Conservation (phyloP, 2,888 invertebrate species). For the Coenonympha glycerion region DNA sequence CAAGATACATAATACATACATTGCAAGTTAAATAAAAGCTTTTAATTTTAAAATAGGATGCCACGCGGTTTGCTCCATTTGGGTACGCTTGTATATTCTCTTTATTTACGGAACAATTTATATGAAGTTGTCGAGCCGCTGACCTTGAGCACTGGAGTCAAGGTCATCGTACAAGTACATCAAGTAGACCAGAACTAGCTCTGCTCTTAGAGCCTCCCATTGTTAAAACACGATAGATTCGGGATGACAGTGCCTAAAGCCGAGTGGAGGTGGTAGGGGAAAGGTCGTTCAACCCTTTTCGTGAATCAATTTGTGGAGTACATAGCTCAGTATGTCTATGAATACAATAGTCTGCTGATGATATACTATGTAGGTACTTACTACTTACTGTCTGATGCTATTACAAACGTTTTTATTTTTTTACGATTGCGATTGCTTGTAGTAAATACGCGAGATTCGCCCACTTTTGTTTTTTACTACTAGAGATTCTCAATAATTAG, state of each 20-base stretch:
- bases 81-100: constrained; percentile 4
- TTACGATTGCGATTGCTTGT: constrained; percentile 4
- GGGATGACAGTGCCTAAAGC: constrained; percentile 54
- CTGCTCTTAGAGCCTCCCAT: constrained; percentile 50
- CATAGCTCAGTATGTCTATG: constrained; percentile 42
- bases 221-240: constrained; percentile 58
- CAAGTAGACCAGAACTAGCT: constrained; percentile 36
- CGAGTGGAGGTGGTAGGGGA: constrained; percentile 46
- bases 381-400: constrained; percentile 1
- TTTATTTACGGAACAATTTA: constrained; percentile 3
- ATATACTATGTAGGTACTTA: no score
- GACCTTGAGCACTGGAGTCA: constrained; percentile 63
- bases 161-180: constrained; percentile 51
- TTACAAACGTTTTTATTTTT: constrained; percentile 2
- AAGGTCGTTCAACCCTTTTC: constrained; percentile 59
- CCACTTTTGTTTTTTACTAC: neutral
- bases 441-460: neutral
- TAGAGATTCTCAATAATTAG: no score
- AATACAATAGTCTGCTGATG: constrained; percentile 4
- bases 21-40: no score
- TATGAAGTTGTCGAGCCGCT: constrained; percentile 11
- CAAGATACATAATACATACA: no score
- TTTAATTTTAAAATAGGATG: no score
- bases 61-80: no score
- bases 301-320: constrained; percentile 54